Conservation (phyloP, 2,797 vertebrate genomes). For the Craterocephalus amniculus region DNA sequence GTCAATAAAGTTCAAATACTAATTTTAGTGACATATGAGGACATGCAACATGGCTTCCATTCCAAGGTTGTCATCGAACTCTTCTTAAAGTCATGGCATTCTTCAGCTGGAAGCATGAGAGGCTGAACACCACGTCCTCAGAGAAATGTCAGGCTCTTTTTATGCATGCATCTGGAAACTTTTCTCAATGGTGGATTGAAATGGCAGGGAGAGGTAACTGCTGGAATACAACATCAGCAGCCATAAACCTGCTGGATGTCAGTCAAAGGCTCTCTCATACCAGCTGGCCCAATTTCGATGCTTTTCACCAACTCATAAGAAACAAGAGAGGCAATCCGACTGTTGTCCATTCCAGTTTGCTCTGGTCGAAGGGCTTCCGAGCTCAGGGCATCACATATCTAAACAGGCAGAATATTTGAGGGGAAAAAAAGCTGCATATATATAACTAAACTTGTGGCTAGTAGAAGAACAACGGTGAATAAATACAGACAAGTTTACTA, state of each 20-base stretch:
- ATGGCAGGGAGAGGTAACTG: conserved; percentile 10
- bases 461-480: conserved; percentile 27
- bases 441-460: conserved; percentile 26
- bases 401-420: not conserved
- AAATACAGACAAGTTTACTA: conserved; percentile 24
- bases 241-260: conserved; percentile 18
- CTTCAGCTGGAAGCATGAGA: conserved; percentile 1
- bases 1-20: not conserved
- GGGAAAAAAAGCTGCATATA: not conserved
- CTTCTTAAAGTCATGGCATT: not conserved
- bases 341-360: conserved; percentile 10
- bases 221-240: conserved; percentile 17
- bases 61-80: not conserved
- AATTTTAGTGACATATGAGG: not conserved
- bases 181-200: conserved; percentile 29
- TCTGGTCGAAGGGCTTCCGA: not conserved
- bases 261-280: not conserved
- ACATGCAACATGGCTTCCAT: not conserved
- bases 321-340: conserved; percentile 4
- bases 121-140: conserved; percentile 4
- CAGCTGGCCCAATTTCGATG: not conserved
- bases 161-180: conserved; percentile 14
- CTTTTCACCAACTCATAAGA: conserved; percentile 6
- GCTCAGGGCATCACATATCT: not conserved
- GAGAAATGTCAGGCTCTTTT: conserved; percentile 9